Percentiles rank a stretch among this genome's conserved stretches.
phyloP scores from a whole-genome alignment of 2,797 vertebrate genomes.

The Coregonus suidteri region DNA sequence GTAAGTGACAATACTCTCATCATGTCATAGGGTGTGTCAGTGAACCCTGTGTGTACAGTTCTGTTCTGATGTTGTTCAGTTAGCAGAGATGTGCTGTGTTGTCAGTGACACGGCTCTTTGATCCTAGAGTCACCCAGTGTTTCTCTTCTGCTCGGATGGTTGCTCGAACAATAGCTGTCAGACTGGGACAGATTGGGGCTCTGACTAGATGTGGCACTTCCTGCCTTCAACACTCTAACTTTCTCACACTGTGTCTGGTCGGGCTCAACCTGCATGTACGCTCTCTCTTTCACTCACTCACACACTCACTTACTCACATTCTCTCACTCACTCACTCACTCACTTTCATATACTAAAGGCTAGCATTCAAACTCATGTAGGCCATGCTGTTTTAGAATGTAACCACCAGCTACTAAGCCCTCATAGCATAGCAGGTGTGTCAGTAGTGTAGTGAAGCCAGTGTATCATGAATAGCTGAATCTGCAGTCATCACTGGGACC shows the following conservation, averaged over 20 bases:
- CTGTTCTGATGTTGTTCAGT: no score
- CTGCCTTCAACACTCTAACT: slow-evolving; percentile 7
- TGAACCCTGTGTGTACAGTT: no score
- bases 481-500: slow-evolving; percentile 11
- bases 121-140: neutral
- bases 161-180: neutral
- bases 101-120: no score
- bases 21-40: no score
- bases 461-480: no score
- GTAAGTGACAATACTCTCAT: no score
- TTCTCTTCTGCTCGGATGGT: neutral
- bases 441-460: neutral
- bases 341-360: neutral
- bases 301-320: slow-evolving; percentile 2
- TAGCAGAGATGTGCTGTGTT: no score
- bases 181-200: neutral
- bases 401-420: slow-evolving; percentile 7
- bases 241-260: neutral
- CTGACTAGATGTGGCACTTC: slow-evolving; percentile 21
- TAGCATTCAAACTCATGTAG: slow-evolving; percentile 23
- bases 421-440: slow-evolving; percentile 20
- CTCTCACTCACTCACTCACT: neutral
- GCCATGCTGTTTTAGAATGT: slow-evolving; percentile 23
- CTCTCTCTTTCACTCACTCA: slow-evolving; percentile 6
- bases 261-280: slow-evolving; percentile 4